Evolutionary conservation across 2,797 vertebrate species (phyloP).

Genomic region (Calcarius lapponicus): DNA sequence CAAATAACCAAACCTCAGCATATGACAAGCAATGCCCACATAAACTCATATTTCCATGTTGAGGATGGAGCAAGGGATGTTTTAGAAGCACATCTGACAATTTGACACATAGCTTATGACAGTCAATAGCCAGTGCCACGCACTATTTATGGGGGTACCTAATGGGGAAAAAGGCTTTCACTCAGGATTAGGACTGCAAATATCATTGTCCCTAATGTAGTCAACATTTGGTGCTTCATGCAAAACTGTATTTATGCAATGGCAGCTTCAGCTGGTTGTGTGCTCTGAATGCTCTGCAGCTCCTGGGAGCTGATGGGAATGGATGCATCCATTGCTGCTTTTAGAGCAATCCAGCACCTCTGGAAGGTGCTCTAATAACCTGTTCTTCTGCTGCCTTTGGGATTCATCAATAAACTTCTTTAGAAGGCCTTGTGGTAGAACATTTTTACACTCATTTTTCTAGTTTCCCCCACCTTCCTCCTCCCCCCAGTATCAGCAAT

Average conservation of each 20-base stretch:
- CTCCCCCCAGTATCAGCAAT: neutral
- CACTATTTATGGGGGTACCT: conserved; percentile 40
- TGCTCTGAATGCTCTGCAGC: neutral
- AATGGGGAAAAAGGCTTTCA: conserved; percentile 36
- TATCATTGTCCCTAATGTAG: neutral
- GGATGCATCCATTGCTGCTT: neutral
- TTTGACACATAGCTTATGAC: conserved; percentile 25
- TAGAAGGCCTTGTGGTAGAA: neutral
- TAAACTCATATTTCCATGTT: neutral
- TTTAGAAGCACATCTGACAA: conserved; percentile 16
- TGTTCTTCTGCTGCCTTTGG: neutral
- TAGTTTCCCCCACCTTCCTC: neutral
- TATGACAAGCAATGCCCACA: neutral
- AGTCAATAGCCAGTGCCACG: conserved; percentile 49
- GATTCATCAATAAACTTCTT: neutral
- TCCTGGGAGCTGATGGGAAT: neutral
- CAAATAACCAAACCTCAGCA: conserved; percentile 12
- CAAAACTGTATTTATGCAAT: conserved; percentile 49
- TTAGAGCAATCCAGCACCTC: neutral
- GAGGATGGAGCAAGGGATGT: neutral
- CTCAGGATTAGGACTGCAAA: neutral
- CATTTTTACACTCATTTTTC: neutral
- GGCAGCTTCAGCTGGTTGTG: neutral
- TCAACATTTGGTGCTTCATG: neutral
- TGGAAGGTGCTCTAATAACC: neutral